Conservation (phyloP, 1,140 invertebrate species). For the Arctopsyche grandis region DNA sequence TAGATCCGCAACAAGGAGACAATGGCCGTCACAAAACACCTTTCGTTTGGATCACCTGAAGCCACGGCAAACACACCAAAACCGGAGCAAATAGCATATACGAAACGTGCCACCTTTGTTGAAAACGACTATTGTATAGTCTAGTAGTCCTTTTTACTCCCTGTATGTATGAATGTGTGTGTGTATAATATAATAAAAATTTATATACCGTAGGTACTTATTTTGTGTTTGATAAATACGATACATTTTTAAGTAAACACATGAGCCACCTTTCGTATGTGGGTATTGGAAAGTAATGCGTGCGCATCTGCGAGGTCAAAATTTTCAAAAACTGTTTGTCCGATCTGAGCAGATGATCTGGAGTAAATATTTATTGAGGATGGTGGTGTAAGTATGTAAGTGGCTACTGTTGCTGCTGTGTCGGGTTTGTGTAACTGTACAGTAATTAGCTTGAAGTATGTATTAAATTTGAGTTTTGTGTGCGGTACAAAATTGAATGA, state of each 20-base stretch:
- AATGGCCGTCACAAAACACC: neutral
- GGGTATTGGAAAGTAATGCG: too few relatives aligned
- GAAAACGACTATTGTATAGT: too few relatives aligned
- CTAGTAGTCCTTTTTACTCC: too few relatives aligned
- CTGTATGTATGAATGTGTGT: neutral
- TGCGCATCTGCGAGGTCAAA: neutral
- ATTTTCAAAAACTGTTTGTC: neutral
- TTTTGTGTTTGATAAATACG: slow-evolving; percentile 41
- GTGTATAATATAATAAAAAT: slow-evolving; percentile 6
- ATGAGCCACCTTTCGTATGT: neutral
- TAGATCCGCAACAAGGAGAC: neutral
- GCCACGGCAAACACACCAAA: slow-evolving; percentile 33
- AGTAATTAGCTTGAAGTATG: too few relatives aligned
- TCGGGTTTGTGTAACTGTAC: too few relatives aligned
- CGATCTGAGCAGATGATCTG: neutral
- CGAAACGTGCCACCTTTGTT: slow-evolving; percentile 21
- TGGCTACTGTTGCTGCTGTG: neutral
- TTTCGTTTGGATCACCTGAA: slow-evolving; percentile 28
- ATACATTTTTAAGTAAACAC: slow-evolving; percentile 38
- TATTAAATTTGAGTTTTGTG: too few relatives aligned
- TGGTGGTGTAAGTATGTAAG: neutral
- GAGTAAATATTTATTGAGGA: slow-evolving; percentile 6
- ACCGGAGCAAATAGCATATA: slow-evolving; percentile 18
- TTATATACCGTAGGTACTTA: too few relatives aligned
- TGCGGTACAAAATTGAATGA: too few relatives aligned